A percentile compares a stretch with the other conserved stretches of the same genome.
Conservation (phyloP, 2,113 vertebrate species). For the Chitala chitala region DNA sequence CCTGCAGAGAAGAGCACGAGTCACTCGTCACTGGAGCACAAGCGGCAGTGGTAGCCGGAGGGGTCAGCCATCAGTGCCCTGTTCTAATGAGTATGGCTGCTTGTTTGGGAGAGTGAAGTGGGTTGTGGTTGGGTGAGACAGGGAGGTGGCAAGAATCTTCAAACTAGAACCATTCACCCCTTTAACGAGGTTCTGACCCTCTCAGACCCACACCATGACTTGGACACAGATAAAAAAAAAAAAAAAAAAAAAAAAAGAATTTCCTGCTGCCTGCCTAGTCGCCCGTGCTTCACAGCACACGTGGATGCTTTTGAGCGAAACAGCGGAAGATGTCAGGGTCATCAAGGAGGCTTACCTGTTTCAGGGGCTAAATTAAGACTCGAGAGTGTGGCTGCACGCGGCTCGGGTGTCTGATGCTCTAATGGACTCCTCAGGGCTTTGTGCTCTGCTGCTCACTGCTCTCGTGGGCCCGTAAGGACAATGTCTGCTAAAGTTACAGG, state of each 20-base stretch:
- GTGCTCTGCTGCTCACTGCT: not conserved
- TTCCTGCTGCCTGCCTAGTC: not conserved
- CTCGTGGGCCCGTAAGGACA: not conserved
- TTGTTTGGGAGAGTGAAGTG: not conserved
- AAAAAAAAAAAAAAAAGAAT: conserved; percentile 9
- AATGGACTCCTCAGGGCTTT: not conserved
- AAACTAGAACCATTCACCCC: not conserved
- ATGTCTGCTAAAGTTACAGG: too few species aligned
- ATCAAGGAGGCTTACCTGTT: not conserved
- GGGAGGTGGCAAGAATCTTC: too few species aligned
- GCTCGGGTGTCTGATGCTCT: too few species aligned
- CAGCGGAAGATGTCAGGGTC: too few species aligned
- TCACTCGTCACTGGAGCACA: not conserved
- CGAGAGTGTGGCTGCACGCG: too few species aligned
- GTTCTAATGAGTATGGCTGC: not conserved
- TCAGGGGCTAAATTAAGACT: not conserved
- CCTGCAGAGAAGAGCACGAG: not conserved
- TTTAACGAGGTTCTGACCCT: not conserved
- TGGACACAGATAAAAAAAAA: not conserved
- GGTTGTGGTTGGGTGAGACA: not conserved
- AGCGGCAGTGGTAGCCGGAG: not conserved
- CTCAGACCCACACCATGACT: too few species aligned
- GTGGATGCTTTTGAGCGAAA: not conserved
- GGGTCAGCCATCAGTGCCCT: not conserved
- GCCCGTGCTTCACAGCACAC: not conserved